Percentiles rank a stretch among this genome's conserved stretches.
phyloP scores from a whole-genome alignment of 2,113 vertebrate genomes.

The Anguilla japonica region DNA sequence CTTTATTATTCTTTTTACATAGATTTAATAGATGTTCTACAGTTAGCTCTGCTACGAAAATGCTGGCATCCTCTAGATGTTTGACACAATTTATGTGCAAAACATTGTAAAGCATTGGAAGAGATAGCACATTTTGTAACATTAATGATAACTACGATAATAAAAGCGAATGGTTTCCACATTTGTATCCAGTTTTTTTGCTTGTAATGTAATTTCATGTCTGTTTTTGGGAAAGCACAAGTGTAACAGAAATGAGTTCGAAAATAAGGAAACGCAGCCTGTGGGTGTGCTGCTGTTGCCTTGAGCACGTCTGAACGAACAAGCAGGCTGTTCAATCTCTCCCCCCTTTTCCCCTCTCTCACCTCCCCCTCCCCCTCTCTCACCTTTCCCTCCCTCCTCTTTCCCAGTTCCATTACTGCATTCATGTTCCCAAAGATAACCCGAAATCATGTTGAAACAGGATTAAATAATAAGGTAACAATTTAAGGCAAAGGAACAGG shows the following conservation, averaged over 20 bases:
- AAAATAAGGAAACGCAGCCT: too few species aligned
- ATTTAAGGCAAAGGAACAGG: too few species aligned
- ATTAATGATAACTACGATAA: slow-evolving; percentile 57
- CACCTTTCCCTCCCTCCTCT: too few species aligned
- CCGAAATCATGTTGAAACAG: too few species aligned
- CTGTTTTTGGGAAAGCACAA: background rate
- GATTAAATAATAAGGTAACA: too few species aligned
- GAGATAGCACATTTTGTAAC: slow-evolving; percentile 68
- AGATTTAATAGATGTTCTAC: slow-evolving; percentile 45
- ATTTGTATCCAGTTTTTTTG: slow-evolving; percentile 7
- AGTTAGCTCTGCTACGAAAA: slow-evolving; percentile 59
- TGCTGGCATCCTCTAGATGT: slow-evolving; percentile 54
- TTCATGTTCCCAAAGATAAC: too few species aligned
- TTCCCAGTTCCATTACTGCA: too few species aligned
- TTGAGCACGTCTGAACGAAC: too few species aligned
- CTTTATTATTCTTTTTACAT: slow-evolving; percentile 32
- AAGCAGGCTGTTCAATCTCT: background rate
- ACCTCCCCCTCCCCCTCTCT: too few species aligned
- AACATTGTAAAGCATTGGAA: slow-evolving; percentile 60
- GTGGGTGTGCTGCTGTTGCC: too few species aligned
- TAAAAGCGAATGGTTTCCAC: slow-evolving; percentile 67
- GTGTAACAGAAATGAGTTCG: too few species aligned
- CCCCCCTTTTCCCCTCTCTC: background rate
- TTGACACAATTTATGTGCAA: slow-evolving; percentile 58
- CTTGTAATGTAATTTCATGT: background rate